phyloP scores from a whole-genome alignment of 2,888 invertebrate genomes.

The Lingula anatina region DNA sequence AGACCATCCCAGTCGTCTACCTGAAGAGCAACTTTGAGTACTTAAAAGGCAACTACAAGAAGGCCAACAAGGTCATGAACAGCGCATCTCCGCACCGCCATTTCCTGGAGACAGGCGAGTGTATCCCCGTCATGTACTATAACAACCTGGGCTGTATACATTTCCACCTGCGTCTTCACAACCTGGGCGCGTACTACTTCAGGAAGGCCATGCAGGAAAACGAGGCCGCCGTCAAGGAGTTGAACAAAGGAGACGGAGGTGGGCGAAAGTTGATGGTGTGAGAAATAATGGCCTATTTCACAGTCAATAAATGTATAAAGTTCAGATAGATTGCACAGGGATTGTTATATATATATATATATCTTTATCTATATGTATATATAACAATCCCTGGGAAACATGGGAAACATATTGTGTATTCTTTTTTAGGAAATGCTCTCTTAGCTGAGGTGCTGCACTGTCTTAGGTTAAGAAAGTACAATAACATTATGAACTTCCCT shows the following conservation, averaged over 20 bases:
- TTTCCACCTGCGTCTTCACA: constrained; percentile 74
- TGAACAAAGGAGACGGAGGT: constrained; percentile 15
- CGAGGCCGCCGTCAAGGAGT: constrained; percentile 46
- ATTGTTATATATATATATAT: too few relatives aligned
- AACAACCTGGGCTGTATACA: constrained; percentile 80
- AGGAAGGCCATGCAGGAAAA: constrained; percentile 75
- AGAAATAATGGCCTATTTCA: too few relatives aligned
- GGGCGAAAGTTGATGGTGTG: constrained; percentile 8
- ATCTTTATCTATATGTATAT: too few relatives aligned
- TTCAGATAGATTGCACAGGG: too few relatives aligned
- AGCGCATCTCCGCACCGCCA: constrained; percentile 26
- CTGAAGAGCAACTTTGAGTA: constrained; percentile 65
- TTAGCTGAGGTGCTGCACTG: too few relatives aligned
- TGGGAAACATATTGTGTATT: too few relatives aligned
- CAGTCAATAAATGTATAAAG: too few relatives aligned
- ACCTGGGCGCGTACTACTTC: constrained; percentile 73
- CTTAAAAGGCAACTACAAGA: constrained; percentile 61
- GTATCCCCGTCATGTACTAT: constrained; percentile 63
- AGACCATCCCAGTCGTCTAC: constrained; percentile 57
- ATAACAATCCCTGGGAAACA: too few relatives aligned
- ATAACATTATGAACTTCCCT: too few relatives aligned
- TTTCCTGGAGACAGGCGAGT: constrained; percentile 58
- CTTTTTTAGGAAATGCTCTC: too few relatives aligned
- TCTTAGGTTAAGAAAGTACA: too few relatives aligned
- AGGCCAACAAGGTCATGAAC: constrained; percentile 60